Evolutionary conservation across 1,140 invertebrate species (phyloP).

Genomic region (Papilio aristodemus): DNA sequence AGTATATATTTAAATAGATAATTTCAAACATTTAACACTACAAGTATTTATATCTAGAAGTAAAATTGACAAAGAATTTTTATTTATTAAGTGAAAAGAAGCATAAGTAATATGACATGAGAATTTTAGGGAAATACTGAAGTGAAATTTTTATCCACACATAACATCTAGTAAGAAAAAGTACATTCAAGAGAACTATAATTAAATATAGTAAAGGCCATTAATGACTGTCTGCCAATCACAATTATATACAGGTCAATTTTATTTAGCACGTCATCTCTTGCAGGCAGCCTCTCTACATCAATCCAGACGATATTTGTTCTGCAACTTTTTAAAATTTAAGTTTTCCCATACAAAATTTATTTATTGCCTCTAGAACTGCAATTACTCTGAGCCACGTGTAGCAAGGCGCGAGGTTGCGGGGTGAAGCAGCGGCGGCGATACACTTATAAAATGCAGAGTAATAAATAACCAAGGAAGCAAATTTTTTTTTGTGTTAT

Average conservation of each 20-base stretch:
- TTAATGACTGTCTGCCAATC: slow-evolving; percentile 35
- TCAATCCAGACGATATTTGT: too few species aligned
- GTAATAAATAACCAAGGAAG: too few species aligned
- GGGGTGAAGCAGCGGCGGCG: too few species aligned
- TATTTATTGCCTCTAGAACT: too few species aligned
- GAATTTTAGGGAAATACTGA: slow-evolving; percentile 23
- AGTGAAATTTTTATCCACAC: slow-evolving; percentile 28
- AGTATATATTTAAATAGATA: slow-evolving; percentile 8
- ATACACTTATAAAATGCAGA: too few species aligned
- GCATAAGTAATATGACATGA: neutral
- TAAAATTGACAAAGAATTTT: slow-evolving; percentile 19
- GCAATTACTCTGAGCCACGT: too few species aligned
- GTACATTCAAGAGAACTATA: neutral
- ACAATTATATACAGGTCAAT: slow-evolving; percentile 32
- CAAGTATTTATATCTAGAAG: neutral
- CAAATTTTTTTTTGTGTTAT: too few species aligned
- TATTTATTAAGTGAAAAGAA: slow-evolving; percentile 16
- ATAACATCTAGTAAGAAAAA: neutral
- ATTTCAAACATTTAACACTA: slow-evolving; percentile 20
- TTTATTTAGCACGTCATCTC: too few species aligned
- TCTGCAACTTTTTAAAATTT: too few species aligned
- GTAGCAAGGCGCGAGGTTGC: too few species aligned
- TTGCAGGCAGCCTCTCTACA: too few species aligned
- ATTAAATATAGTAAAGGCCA: slow-evolving; percentile 7
- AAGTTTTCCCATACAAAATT: too few species aligned